Evolutionary conservation across 2,113 vertebrate genomes (phyloP), one percentile per base, ranked within the genome.

Genomic region (Salvelinus sp.): DNA sequence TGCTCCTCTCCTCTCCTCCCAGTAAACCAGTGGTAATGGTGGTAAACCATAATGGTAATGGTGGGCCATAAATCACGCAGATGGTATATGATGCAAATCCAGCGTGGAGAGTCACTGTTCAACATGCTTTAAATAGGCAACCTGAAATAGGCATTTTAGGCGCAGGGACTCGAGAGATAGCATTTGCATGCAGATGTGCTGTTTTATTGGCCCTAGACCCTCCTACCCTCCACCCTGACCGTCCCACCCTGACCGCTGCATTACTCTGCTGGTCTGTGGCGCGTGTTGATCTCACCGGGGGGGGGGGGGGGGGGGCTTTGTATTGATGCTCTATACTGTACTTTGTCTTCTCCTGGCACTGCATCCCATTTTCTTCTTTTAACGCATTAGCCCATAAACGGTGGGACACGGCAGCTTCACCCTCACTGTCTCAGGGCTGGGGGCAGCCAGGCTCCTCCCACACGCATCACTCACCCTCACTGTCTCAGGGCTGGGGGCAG

Each of bases 21-120:
- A 22, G 58, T 62, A 62, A 62, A 62, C n/a, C 58, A 20, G 18
- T 22, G 23, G 23, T 23, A 23, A 23, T 23, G 23, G 23, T 23
- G 23, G 23, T 23, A 23, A 23, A 23, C 23, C 23, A 22, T 20
- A 62, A 94, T 87, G 90, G 88, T 93, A 88, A 86, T 78, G 82
- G 0, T 77, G 77, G 77, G 78, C 82, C 76, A 95, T 95, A 94
- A 95, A 95, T 95, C 93, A 95, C 93, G 91, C 90, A 95, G 85
- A 89, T 80, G 79, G 86, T 82, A 79, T 86, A 90, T 77, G 82
- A 88, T 86, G 88, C 91, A 86, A 88, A 93, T 94, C 79, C 78
- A 76, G 90, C 81, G 72, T 87, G 91, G 90, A 94, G 93, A 91
- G 88, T 87, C 89, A 76, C 83, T 88, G 79, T 91, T 91, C 91